phyloP scores from a whole-genome alignment of 1,140 invertebrate genomes.

The Trichoplusia ni region DNA sequence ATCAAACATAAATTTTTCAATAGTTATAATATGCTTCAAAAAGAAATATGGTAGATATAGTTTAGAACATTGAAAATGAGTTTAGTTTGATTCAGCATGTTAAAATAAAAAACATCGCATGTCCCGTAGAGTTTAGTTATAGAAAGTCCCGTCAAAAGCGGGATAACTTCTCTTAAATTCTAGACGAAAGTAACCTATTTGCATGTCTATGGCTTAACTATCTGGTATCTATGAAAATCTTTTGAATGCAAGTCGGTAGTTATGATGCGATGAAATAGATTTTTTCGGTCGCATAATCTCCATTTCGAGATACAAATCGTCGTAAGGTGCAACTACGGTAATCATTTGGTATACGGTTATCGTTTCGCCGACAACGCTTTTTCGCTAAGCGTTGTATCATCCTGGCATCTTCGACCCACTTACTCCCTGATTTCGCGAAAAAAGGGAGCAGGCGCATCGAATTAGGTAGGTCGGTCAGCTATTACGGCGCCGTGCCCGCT shows the following conservation, averaged over 20 bases:
- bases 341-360: background rate
- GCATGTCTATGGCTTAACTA: conserved; percentile 63
- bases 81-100: conserved; percentile 66
- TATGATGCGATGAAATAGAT: conserved; percentile 13
- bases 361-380: background rate
- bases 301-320: background rate
- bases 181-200: conserved; percentile 60
- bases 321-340: background rate
- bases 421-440: background rate
- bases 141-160: conserved; percentile 41
- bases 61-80: conserved; percentile 40
- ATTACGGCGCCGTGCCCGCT: conserved; percentile 5
- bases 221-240: conserved; percentile 25
- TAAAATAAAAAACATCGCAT: conserved; percentile 60
- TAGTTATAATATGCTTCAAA: too few species aligned
- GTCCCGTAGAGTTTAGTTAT: conserved; percentile 56
- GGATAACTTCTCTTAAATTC: conserved; percentile 40
- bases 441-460: conserved; percentile 26
- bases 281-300: background rate
- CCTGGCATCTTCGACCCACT: background rate
- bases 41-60: conserved; percentile 59
- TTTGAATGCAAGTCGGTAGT: conserved; percentile 14
- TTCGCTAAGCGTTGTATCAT: background rate
- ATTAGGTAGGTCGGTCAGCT: conserved; percentile 57
- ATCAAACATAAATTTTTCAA: conserved; percentile 41